These are phyloP conservation scores for Pyrgus malvae DNA, from an alignment of 2,888 invertebrate genomes.

Conservation along the genomic window DNA sequence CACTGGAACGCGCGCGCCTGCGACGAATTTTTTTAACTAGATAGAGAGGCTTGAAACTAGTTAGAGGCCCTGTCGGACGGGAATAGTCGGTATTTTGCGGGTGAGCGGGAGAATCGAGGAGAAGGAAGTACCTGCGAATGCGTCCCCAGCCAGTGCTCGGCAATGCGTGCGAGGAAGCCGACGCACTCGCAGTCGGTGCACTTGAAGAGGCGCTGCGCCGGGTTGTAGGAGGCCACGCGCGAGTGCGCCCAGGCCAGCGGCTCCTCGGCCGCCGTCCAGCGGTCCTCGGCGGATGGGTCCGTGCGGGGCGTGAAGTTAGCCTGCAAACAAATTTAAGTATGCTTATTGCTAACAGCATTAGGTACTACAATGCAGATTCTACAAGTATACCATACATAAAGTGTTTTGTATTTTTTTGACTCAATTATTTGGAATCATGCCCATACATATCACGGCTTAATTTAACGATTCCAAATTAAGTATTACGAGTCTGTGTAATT, in stretches of 20 bases:
- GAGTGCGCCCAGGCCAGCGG: conserved; percentile 88
- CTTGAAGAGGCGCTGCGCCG: conserved; percentile 87
- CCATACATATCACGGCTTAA: too few species aligned
- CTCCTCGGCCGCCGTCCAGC: conserved; percentile 88
- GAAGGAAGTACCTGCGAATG: conserved; percentile 83
- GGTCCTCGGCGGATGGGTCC: conserved; percentile 74
- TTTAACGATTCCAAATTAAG: too few species aligned
- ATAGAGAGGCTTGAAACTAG: neutral
- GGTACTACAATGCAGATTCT: too few species aligned
- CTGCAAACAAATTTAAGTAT: conserved; percentile 41
- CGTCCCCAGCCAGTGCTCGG: conserved; percentile 90
- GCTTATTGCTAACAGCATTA: too few species aligned
- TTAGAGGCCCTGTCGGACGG: too few species aligned
- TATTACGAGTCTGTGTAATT: too few species aligned
- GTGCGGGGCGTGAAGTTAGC: conserved; percentile 80
- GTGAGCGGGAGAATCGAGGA: too few species aligned
- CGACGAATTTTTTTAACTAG: conserved; percentile 34
- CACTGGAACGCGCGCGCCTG: conserved; percentile 86
- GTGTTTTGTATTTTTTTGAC: too few species aligned
- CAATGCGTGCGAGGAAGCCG: conserved; percentile 87
- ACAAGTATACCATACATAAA: too few species aligned
- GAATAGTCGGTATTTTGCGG: too few species aligned
- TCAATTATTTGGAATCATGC: too few species aligned
- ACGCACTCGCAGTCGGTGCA: conserved; percentile 90
- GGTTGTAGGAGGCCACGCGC: conserved; percentile 90